These are phyloP conservation scores for Melanotaenia maccullochi DNA, from an alignment of 2,797 vertebrate genomes.

Conservation along the genomic window DNA sequence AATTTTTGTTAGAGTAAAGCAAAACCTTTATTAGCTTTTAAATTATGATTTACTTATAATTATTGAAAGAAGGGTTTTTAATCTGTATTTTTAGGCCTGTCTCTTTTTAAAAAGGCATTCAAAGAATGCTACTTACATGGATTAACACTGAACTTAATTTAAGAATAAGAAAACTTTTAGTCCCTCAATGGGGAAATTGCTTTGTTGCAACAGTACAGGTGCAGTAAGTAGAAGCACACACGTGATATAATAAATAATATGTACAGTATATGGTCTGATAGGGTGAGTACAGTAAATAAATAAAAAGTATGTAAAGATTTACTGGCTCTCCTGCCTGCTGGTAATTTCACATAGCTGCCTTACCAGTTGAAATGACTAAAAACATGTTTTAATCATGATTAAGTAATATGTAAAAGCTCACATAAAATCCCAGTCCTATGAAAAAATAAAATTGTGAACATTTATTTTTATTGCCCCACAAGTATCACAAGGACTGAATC, in stretches of 20 bases:
- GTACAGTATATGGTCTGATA: too few relatives aligned
- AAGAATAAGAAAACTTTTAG: background rate
- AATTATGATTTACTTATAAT: background rate
- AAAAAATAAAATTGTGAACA: too few relatives aligned
- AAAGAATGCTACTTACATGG: background rate
- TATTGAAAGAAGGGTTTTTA: background rate
- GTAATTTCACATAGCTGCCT: conserved; percentile 3
- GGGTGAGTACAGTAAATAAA: too few relatives aligned
- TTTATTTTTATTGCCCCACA: background rate
- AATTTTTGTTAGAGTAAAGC: background rate
- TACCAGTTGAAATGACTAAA: too few relatives aligned
- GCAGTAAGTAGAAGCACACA: too few relatives aligned
- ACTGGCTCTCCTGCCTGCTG: background rate
- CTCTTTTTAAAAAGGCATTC: background rate
- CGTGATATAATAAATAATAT: too few relatives aligned
- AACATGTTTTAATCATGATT: too few relatives aligned
- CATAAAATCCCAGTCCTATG: too few relatives aligned
- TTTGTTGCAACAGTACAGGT: too few relatives aligned
- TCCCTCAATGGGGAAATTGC: too few relatives aligned
- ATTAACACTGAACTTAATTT: background rate
- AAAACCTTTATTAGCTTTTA: background rate
- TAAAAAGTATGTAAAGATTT: background rate
- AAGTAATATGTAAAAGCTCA: too few relatives aligned
- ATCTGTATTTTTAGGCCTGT: background rate
- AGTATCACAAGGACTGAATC: background rate